Evolutionary conservation across 2,888 invertebrate genomes (phyloP), one percentile per base, ranked within the genome.

Genomic region (Microplitis manilae): DNA sequence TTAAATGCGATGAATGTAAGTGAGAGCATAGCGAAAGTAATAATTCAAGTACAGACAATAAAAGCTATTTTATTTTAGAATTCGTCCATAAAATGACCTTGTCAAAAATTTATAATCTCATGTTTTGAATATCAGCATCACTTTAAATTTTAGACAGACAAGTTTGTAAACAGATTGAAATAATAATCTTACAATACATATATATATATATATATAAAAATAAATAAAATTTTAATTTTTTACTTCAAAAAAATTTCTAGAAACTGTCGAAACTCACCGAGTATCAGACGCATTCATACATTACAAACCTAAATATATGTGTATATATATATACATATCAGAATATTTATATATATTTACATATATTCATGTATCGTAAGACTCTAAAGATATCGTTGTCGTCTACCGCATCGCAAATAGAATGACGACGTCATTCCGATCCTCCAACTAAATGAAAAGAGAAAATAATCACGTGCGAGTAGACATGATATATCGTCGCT

Each of bases 371-470:
- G 8, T 13, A 41, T 50, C 40, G 61, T 72, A 40, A 60, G 84
- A 83, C 85, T 87, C 87, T 88, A 88, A 88, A 88, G 87, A 88
- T 88, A 88, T 86, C 86, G 86, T 84, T 88, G 87, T 79, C 87
- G 86, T 87, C 85, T 83, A 86, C 84, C 80, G 76, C 64, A 84
- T 85, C 86, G 82, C 85, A 84, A 88, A 88, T 88, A 88, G 87
- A 86, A 83, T 80, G 79, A 82, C 87, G 85, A 87, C 87, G 87
- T 88, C 85, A 85, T 83, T 80, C 78, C 79, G 80, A 80, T 81
- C 80, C 84, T 84, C 81, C 81, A 81, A 83, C n/a, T 62, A 72
- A 50, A 50, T 50, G 50, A 13, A 50, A 50, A 50, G 50, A 50
- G 50, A 60, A 73, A 60, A 65, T 74, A 79, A 77, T 71, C 69